Conservation (phyloP, 2,113 vertebrate species). For the Stictonetta naevosa region DNA sequence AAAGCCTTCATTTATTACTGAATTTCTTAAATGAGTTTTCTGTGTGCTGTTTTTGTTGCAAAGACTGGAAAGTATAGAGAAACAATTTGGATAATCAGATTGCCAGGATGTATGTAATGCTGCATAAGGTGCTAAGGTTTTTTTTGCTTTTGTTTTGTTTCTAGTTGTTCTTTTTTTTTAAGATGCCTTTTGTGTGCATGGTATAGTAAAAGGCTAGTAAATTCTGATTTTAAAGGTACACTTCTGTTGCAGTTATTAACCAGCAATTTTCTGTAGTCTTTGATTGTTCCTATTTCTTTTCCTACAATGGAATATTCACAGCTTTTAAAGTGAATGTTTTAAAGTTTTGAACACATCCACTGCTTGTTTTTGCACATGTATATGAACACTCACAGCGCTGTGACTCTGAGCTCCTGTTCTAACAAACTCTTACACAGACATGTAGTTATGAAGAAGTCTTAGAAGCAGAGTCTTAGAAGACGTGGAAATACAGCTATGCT, state of each 20-base stretch:
- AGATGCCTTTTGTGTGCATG: background rate
- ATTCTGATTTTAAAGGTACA: background rate
- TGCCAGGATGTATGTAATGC: background rate
- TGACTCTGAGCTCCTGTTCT: background rate
- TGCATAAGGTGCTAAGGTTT: accelerated
- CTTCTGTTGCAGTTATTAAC: background rate
- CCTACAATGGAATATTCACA: background rate
- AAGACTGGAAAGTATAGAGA: background rate
- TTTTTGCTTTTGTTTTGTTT: background rate
- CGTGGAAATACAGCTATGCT: background rate
- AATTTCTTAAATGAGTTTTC: background rate
- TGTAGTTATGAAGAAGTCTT: background rate
- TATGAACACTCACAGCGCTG: background rate
- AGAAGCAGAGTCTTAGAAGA: background rate
- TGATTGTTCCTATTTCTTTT: background rate
- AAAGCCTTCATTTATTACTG: background rate
- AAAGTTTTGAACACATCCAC: background rate
- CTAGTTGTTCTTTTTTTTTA: background rate
- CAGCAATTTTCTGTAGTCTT: background rate
- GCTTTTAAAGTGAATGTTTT: background rate
- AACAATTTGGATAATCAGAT: background rate
- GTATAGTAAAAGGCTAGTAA: background rate
- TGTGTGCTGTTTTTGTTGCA: background rate
- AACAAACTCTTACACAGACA: background rate
- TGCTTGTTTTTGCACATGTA: background rate